Percentiles rank a stretch among this genome's conserved stretches.
Evolutionary conservation across 2,888 invertebrate genomes (phyloP).

Genomic region (Poecilobothrus nobilitatus): DNA sequence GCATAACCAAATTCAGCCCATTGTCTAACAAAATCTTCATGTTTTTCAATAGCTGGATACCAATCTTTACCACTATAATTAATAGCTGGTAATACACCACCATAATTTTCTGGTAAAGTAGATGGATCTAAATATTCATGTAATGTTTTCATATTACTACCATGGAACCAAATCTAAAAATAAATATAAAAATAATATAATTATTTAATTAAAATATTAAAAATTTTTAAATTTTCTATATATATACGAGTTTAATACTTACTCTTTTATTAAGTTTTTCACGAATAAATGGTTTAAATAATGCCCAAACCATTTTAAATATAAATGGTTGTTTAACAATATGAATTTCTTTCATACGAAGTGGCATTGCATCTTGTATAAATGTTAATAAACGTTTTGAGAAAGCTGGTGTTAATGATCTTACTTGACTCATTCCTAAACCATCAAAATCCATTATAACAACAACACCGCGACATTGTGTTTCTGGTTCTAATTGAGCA

Average conservation of each 20-base stretch:
- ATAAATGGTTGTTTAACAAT: conserved; percentile 77
- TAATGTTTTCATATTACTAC: conserved; percentile 66
- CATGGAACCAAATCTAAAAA: conserved; percentile 73
- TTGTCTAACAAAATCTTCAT: conserved; percentile 56
- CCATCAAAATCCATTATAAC: conserved; percentile 78
- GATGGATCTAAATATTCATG: conserved; percentile 62
- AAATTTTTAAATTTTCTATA: background rate
- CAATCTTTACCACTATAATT: conserved; percentile 70
- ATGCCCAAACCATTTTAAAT: conserved; percentile 74
- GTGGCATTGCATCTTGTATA: conserved; percentile 81
- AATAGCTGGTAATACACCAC: conserved; percentile 62
- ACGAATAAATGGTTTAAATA: conserved; percentile 74
- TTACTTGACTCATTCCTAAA: conserved; percentile 64
- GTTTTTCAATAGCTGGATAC: conserved; percentile 60
- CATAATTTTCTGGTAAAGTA: conserved; percentile 67
- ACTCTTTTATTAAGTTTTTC: conserved; percentile 71
- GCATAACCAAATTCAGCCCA: conserved; percentile 62
- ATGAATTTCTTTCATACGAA: conserved; percentile 75
- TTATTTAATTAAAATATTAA: background rate
- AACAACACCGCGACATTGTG: conserved; percentile 70
- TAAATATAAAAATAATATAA: background rate
- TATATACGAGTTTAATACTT: too few species aligned
- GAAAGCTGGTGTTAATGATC: conserved; percentile 61
- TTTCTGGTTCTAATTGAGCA: conserved; percentile 67
- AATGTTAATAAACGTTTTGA: conserved; percentile 68